These are phyloP conservation scores for Glossophaga mutica DNA, from an alignment of 2,797 vertebrate genomes.

Conservation along the genomic window DNA sequence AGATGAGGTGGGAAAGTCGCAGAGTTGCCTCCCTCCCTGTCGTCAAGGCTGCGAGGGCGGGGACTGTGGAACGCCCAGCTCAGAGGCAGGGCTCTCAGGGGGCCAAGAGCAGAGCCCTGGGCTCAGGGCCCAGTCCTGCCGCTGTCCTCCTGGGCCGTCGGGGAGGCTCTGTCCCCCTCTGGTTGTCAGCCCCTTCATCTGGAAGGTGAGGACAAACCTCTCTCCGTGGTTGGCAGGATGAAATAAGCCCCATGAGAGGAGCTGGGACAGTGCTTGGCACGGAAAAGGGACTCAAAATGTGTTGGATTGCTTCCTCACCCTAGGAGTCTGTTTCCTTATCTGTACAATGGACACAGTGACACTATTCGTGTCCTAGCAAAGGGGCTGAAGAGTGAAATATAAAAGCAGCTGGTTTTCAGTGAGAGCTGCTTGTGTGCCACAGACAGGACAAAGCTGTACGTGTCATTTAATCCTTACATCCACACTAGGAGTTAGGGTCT, in stretches of 20 bases:
- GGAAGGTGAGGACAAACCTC: background rate
- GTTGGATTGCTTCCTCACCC: background rate
- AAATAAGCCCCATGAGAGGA: background rate
- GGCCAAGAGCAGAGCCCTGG: background rate
- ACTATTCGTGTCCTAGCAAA: background rate
- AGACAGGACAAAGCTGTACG: fast-evolving
- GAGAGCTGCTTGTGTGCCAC: background rate
- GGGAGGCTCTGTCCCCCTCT: fast-evolving
- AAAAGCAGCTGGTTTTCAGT: background rate
- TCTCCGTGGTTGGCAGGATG: background rate
- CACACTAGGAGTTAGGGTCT: background rate
- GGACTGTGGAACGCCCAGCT: background rate
- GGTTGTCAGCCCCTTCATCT: background rate
- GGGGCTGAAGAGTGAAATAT: background rate
- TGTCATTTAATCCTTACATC: background rate
- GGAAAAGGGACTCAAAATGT: background rate
- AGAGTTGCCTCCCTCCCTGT: background rate
- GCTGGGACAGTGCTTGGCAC: background rate
- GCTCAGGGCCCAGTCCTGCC: background rate
- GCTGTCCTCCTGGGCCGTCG: background rate
- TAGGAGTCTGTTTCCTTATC: background rate
- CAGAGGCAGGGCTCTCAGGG: background rate
- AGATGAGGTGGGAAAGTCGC: slow-evolving; percentile 21
- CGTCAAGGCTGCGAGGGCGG: fast-evolving
- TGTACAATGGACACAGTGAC: background rate